Evolutionary conservation across 1,140 invertebrate species (phyloP).

Genomic region (Drosophila lacteicornis): DNA sequence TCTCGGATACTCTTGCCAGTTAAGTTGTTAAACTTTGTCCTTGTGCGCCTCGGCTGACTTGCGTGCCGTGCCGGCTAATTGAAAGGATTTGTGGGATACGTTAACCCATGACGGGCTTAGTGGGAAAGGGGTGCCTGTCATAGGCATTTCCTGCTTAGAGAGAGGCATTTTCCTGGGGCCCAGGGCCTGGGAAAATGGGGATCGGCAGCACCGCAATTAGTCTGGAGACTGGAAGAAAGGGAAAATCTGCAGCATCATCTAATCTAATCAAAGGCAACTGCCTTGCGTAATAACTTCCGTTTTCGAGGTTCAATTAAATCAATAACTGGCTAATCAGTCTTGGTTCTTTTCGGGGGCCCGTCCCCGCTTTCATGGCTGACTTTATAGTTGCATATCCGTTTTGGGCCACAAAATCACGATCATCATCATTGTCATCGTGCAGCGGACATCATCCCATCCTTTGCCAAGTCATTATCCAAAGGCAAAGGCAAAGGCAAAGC

Average conservation of each 20-base stretch:
- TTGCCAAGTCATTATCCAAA: conserved; percentile 71
- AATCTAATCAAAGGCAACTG: conserved; percentile 67
- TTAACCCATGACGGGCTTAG: conserved; percentile 49
- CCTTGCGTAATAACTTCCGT: conserved; percentile 75
- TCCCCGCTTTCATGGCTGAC: conserved; percentile 4
- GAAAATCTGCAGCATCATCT: conserved; percentile 71
- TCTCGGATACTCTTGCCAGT: conserved; percentile 44
- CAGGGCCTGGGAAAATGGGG: conserved; percentile 26
- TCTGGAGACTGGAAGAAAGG: conserved; percentile 21
- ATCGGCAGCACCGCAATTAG: conserved; percentile 50
- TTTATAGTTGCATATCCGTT: conserved; percentile 63
- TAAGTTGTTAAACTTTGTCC: conserved; percentile 72
- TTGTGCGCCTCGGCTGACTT: conserved; percentile 26
- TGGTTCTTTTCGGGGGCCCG: conserved; percentile 15
- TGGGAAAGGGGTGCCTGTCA: neutral
- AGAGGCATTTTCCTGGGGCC: neutral
- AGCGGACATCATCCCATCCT: conserved; percentile 45
- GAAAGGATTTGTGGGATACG: conserved; percentile 61
- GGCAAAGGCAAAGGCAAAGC: conserved; percentile 9
- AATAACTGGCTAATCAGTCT: conserved; percentile 70
- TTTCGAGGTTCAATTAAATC: conserved; percentile 72
- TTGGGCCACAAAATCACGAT: conserved; percentile 42
- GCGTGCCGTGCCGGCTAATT: conserved; percentile 73
- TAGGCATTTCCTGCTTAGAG: conserved; percentile 65
- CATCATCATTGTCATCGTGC: conserved; percentile 47